A percentile compares a stretch with the other conserved stretches of the same genome.
Evolutionary conservation across 2,888 invertebrate species (phyloP).

Genomic region (Pinctada fucata): DNA sequence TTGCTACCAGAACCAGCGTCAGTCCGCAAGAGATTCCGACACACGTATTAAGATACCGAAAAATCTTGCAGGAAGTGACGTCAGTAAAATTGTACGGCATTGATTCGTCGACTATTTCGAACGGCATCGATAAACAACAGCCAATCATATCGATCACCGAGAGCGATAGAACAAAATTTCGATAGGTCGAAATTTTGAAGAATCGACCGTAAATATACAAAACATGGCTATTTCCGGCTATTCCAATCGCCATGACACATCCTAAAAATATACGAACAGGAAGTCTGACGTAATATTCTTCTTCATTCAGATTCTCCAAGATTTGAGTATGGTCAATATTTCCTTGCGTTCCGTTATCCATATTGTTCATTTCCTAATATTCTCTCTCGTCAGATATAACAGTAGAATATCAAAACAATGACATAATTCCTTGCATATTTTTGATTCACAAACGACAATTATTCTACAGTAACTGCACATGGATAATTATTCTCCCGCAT

Average conservation of each 20-base stretch:
- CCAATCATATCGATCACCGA: slow-evolving; percentile 36
- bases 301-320: slow-evolving; percentile 18
- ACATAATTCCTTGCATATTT: too few species aligned
- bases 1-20: slow-evolving; percentile 35
- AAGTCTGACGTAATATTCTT: slow-evolving; percentile 19
- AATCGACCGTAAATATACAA: slow-evolving; percentile 31
- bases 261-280: slow-evolving; percentile 39
- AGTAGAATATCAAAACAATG: too few species aligned
- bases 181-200: slow-evolving; percentile 37
- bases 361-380: too few species aligned
- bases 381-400: too few species aligned
- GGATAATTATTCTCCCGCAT: too few species aligned
- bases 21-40: slow-evolving; percentile 27
- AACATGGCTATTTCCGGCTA: slow-evolving; percentile 35
- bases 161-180: slow-evolving; percentile 36
- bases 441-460: too few species aligned
- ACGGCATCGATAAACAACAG: slow-evolving; percentile 40
- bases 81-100: slow-evolving; percentile 27
- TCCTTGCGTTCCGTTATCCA: too few species aligned
- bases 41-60: slow-evolving; percentile 29
- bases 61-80: slow-evolving; percentile 32
- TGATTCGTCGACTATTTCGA: slow-evolving; percentile 41
- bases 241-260: slow-evolving; percentile 31
- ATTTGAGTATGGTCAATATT: neutral
- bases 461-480: too few species aligned